phyloP scores from a whole-genome alignment of 2,113 vertebrate species.

The Paedocypris sp. region DNA sequence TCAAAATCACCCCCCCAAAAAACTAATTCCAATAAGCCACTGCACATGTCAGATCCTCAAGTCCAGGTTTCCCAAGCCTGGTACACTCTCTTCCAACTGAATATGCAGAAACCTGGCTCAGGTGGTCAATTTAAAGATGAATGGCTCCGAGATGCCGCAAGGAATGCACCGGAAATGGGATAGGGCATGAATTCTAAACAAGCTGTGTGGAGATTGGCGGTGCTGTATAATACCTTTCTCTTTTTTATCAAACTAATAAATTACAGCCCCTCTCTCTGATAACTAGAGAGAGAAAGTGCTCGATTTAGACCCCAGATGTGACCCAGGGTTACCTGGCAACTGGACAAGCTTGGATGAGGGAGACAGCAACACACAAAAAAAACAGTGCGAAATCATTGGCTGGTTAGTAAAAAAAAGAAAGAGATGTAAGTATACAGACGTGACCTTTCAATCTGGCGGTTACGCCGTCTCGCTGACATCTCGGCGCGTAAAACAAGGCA shows the following conservation, averaged over 20 bases:
- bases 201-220: conserved; percentile 25
- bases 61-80: conserved; percentile 17
- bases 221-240: conserved; percentile 34
- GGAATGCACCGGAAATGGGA: conserved; percentile 40
- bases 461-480: neutral
- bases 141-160: conserved; percentile 37
- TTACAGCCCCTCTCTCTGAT: conserved; percentile 36
- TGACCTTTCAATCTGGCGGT: neutral
- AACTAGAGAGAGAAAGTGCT: conserved; percentile 38
- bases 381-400: conserved; percentile 13
- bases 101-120: conserved; percentile 39
- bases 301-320: conserved; percentile 45
- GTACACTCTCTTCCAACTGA: conserved; percentile 25
- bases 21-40: neutral
- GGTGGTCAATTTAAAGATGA: conserved; percentile 43
- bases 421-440: neutral
- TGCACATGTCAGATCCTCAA: conserved; percentile 4
- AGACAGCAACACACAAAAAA: neutral
- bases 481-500: neutral
- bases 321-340: conserved; percentile 48
- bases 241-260: conserved; percentile 42
- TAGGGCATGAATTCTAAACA: conserved; percentile 38
- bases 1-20: neutral
- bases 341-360: conserved; percentile 32
- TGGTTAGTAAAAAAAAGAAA: conserved; percentile 3